A percentile compares a stretch with the other conserved stretches of the same genome.
Conservation (phyloP, 2,888 invertebrate species). For the Caenorhabditis auriculariae region DNA sequence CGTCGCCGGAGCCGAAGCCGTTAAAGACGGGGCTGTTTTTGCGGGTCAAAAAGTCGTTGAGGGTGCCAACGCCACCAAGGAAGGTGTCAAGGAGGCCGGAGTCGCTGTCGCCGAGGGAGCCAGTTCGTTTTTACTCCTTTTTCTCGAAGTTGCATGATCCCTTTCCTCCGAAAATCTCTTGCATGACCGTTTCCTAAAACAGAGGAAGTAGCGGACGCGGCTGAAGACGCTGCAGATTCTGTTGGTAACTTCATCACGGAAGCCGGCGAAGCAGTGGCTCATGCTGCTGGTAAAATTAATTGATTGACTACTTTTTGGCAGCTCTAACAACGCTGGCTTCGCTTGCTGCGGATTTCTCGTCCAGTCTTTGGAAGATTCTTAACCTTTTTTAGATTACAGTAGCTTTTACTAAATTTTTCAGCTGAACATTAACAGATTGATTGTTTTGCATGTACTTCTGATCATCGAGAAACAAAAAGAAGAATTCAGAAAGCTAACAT, state of each 20-base stretch:
- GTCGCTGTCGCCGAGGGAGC: slow-evolving; percentile 18
- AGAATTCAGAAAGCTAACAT: too few relatives aligned
- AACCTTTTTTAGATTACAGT: too few relatives aligned
- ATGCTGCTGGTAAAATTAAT: too few relatives aligned
- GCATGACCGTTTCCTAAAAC: slow-evolving; percentile 8
- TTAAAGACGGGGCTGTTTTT: slow-evolving; percentile 8
- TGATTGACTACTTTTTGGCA: too few relatives aligned
- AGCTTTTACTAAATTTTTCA: too few relatives aligned
- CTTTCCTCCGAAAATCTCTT: slow-evolving; percentile 1
- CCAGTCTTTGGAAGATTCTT: too few relatives aligned
- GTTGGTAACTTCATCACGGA: not conserved
- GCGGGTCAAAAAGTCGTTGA: slow-evolving; percentile 17
- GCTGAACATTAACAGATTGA: too few relatives aligned
- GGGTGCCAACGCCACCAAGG: slow-evolving; percentile 7
- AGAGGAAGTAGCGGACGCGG: slow-evolving; percentile 7
- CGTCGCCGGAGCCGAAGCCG: slow-evolving; percentile 13
- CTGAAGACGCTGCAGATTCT: slow-evolving; percentile 10
- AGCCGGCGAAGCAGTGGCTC: too few relatives aligned
- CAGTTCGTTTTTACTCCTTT: not conserved
- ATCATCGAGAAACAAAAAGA: too few relatives aligned
- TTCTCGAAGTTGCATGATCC: not conserved
- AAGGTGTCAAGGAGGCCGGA: slow-evolving; percentile 8
- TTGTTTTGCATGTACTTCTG: too few relatives aligned
- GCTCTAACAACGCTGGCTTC: too few relatives aligned
- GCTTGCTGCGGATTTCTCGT: too few relatives aligned